Evolutionary conservation across 1,140 invertebrate species (phyloP), one percentile per base, ranked within the genome.

Genomic region (Halyomorpha halys): DNA sequence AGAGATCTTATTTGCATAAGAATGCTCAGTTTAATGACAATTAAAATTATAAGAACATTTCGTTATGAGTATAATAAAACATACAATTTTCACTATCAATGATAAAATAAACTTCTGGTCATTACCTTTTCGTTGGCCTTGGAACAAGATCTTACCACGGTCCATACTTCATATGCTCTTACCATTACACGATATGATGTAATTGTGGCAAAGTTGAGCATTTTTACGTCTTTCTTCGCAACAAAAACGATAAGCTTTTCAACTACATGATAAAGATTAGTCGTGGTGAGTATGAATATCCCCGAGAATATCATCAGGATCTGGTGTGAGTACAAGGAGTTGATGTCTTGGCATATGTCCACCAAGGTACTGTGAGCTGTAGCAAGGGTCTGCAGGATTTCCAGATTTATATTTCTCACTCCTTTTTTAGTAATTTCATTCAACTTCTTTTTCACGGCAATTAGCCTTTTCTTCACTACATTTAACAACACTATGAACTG

Each of bases 231-330:
- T 13, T 44, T 44, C 15, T 60, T 15, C 9, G 53, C 3, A n/a
- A 64, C 21, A 16, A 59, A 56, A 11, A 19, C 19, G 6, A 64
- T 49, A 14, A 49, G 25, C 25, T 61, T 65, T 44, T 65, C 64
- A 21, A 65, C 61, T 1, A 65, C 59, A 45, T 65, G 64, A 34
- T 65, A 65, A n/a, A 62, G 44, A 45, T 65, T 65, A n/a, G 64
- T 60, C 16, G 64, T 65, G 14, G 44, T 54, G 1, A 61, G 19
- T 19, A 65, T 65, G 34, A 65, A 65, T 18, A 65, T 65, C 1
- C 59, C 61, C 0, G 64, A 65, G 21, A 65, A 21, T 18, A 62
- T 65, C 4, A 65, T 54, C 8, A 65, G 47, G 39, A 65, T 65
- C 23, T 65, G 64, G 2, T 44, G 44, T 6, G 59, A 53, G 34